These are phyloP conservation scores for Bombyx huttoni DNA, from an alignment of 2,888 invertebrate genomes.

Conservation along the genomic window DNA sequence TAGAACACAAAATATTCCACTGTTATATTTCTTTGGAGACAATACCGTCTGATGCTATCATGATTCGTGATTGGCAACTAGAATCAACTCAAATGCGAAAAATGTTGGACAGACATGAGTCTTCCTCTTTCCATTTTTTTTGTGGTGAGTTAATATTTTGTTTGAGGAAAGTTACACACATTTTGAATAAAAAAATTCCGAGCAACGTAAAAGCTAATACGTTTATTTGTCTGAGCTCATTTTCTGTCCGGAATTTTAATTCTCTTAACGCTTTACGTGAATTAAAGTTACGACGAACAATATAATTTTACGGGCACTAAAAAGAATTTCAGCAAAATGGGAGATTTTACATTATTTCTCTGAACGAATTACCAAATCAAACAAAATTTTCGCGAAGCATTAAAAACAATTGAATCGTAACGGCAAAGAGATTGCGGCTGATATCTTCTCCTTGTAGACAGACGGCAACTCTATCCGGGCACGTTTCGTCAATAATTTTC, in stretches of 20 bases:
- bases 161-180: neutral
- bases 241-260: conserved; percentile 56
- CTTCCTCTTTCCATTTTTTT: neutral
- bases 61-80: neutral
- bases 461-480: conserved; percentile 43
- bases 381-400: conserved; percentile 25
- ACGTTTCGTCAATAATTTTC: conserved; percentile 70
- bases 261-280: conserved; percentile 46
- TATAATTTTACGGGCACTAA: conserved; percentile 47
- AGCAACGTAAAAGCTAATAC: conserved; percentile 46
- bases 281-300: conserved; percentile 48
- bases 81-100: neutral
- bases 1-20: neutral
- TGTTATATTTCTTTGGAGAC: neutral
- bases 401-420: conserved; percentile 37
- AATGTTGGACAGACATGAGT: neutral
- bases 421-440: conserved; percentile 28
- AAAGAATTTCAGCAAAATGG: conserved; percentile 35
- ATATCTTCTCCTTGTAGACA: conserved; percentile 30
- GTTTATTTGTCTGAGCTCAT: conserved; percentile 53
- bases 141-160: neutral
- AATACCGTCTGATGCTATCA: neutral
- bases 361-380: conserved; percentile 17
- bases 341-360: conserved; percentile 25
- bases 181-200: neutral